Evolutionary conservation across 1,140 invertebrate species (phyloP), one percentile per base, ranked within the genome.

Genomic region (Lerema accius): DNA sequence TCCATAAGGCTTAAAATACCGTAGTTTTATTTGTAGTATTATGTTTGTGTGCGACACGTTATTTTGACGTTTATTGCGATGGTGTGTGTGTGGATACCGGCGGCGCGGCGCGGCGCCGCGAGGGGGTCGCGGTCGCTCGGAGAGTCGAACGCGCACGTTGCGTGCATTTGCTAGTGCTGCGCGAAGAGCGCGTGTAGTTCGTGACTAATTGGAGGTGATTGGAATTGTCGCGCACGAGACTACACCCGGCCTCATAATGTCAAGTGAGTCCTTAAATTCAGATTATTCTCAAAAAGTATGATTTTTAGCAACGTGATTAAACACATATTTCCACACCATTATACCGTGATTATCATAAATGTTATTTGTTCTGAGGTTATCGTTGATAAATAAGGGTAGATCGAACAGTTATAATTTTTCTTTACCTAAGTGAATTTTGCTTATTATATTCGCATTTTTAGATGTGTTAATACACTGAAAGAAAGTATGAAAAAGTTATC

Each of bases 201-300:
- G 78, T 85, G 78, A 70, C 75, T 82, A 56, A 78, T 65, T 70
- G 74, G 65, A 80, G 78, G 85, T 88, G 82, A 80, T 78, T 82
- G 59, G 67, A 84, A 78, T 82, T 85, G 82, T 84, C 81, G 86
- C 75, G 50, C 73, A 74, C 80, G 71, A 82, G 70, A 83, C 80
- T 84, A 86, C 79, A 87, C 77, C 82, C 82, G 78, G 82, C 83
- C 56, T 65, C 77, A 90, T 64, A 84, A 90, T 90, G 87, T 88
- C 87, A 88, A 90, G 87, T 90, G 69, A 86, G 87, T 78, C 43
- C 26, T 19, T 23, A 3, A 23, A 23, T 5, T 3, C 5, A 23
- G 5, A 23, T 23, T 3, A 3, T 23, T 23, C 5, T 23, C 5
- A 3, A 23, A 23, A 2, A 23, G 2, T 23, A 23, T 23, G 5